Conservation (phyloP, 2,888 invertebrate species). For the Spialia ferax region DNA sequence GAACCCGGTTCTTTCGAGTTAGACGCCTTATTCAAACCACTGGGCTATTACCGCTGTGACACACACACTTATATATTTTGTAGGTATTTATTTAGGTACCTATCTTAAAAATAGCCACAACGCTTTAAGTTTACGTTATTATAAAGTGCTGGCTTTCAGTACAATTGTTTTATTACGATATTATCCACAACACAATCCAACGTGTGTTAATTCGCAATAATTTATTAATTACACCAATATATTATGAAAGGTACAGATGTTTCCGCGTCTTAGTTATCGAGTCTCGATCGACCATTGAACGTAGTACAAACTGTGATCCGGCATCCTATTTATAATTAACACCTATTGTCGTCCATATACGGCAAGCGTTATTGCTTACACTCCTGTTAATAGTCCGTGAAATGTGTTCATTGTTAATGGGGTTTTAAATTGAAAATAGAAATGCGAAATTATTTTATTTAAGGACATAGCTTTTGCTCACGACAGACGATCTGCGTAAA, state of each 20-base stretch:
- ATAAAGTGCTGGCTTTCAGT: too few species aligned
- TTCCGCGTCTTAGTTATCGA: neutral
- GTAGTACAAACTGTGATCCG: neutral
- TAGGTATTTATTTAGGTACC: too few species aligned
- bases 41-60: too few species aligned
- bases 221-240: neutral
- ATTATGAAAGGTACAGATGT: neutral
- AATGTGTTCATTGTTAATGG: neutral
- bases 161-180: neutral
- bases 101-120: too few species aligned
- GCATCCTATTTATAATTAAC: neutral
- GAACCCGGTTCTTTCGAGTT: too few species aligned
- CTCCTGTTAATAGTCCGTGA: neutral
- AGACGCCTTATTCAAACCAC: too few species aligned
- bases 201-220: neutral
- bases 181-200: neutral
- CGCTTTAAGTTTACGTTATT: too few species aligned
- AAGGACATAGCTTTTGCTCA: too few species aligned
- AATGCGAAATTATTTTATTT: neutral
- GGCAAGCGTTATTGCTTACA: neutral
- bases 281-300: neutral
- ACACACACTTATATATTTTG: too few species aligned
- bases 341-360: slow-evolving; percentile 2
- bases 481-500: too few species aligned
- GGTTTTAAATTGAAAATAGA: neutral